Conservation (phyloP, 2,113 vertebrate genomes). For the Catharus bicknelli region DNA sequence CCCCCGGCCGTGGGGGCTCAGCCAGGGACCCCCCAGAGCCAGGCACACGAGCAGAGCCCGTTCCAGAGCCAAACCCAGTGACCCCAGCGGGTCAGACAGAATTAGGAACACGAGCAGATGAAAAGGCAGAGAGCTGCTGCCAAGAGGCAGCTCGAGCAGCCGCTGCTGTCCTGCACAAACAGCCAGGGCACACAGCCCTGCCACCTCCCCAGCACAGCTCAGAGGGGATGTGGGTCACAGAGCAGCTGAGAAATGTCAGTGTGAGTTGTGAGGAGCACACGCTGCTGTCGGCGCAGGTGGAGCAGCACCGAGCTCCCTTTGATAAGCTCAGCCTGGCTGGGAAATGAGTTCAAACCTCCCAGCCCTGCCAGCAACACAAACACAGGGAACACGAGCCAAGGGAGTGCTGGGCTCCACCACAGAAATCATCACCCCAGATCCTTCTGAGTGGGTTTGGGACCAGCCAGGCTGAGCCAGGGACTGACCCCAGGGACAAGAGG, state of each 20-base stretch:
- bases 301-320: neutral
- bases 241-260: neutral
- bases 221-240: neutral
- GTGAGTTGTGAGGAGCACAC: fast-evolving
- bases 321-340: neutral
- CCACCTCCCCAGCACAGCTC: neutral
- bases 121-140: neutral
- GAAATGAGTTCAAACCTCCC: neutral
- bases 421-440: neutral
- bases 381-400: fast-evolving
- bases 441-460: fast-evolving
- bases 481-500: neutral
- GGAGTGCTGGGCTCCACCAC: fast-evolving
- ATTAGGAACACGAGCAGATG: neutral
- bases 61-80: fast-evolving
- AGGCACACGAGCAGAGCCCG: fast-evolving
- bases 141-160: fast-evolving
- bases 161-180: fast-evolving
- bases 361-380: neutral
- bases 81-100: fast-evolving
- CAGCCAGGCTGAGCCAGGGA: neutral
- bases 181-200: neutral
- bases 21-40: neutral
- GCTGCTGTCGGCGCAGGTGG: neutral
- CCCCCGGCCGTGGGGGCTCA: fast-evolving